Evolutionary conservation across 2,113 vertebrate species (phyloP).

Genomic region (Paralichthys olivaceus): DNA sequence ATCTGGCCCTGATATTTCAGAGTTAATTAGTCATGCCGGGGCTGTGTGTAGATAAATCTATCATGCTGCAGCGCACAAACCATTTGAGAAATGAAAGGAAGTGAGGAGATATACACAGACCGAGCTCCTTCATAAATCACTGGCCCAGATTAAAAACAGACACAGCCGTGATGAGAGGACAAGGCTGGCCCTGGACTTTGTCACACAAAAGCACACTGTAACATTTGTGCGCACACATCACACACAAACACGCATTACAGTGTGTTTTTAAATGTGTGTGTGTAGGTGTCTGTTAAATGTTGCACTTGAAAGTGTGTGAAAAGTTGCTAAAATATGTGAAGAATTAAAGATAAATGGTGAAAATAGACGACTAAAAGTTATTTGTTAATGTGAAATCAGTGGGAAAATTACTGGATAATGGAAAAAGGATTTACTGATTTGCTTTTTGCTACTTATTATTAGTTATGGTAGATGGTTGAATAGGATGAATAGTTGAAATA

Average conservation of each 20-base stretch:
- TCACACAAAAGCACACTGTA: slow-evolving; percentile 52
- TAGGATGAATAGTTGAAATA: too few relatives aligned
- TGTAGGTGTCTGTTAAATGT: neutral
- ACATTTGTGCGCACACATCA: slow-evolving; percentile 10
- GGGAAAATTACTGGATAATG: too few relatives aligned
- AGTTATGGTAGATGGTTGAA: too few relatives aligned
- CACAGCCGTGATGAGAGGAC: slow-evolving; percentile 87
- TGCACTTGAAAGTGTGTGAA: neutral
- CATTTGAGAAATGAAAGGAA: slow-evolving; percentile 99
- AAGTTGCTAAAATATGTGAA: neutral
- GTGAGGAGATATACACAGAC: slow-evolving; percentile 85
- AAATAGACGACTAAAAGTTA: too few relatives aligned
- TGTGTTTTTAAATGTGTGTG: neutral
- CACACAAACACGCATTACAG: neutral
- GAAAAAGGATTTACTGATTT: too few relatives aligned
- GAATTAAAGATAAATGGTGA: too few relatives aligned
- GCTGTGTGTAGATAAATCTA: slow-evolving; percentile 99
- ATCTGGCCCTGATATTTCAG: slow-evolving; percentile 99
- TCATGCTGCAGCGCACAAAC: slow-evolving; percentile 97
- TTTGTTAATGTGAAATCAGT: too few relatives aligned
- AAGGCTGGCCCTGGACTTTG: slow-evolving; percentile 62
- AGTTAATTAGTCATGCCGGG: slow-evolving; percentile 99
- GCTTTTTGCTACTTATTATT: too few relatives aligned
- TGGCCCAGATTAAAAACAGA: slow-evolving; percentile 97
- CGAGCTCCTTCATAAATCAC: slow-evolving; percentile 96